A percentile compares a stretch with the other conserved stretches of the same genome.
These are phyloP conservation scores for Oncorhynchus kisutch DNA, from an alignment of 2,113 vertebrate genomes.

Conservation along the genomic window DNA sequence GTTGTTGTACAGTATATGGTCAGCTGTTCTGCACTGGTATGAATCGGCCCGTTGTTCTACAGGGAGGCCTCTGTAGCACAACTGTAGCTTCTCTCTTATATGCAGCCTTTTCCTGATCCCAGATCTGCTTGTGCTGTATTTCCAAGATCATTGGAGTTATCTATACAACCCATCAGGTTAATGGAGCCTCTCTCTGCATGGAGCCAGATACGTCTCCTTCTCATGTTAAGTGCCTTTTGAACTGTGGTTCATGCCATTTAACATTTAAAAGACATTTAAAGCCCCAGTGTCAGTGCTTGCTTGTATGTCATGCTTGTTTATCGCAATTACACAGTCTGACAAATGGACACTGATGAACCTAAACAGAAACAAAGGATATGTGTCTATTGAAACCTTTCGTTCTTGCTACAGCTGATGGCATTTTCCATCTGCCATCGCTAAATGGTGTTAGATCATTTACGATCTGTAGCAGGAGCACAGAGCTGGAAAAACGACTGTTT, in stretches of 20 bases:
- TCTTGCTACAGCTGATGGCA: no score
- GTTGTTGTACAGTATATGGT: background rate
- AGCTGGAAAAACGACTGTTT: background rate
- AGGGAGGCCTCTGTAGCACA: background rate
- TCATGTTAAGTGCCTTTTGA: background rate
- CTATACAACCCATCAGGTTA: no score
- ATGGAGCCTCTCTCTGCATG: background rate
- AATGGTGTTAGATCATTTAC: no score
- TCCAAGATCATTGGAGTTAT: no score
- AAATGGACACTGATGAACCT: background rate
- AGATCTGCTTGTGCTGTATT: background rate
- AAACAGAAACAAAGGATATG: background rate
- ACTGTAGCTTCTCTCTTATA: background rate
- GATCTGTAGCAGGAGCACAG: no score
- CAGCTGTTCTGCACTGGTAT: background rate
- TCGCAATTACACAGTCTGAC: background rate
- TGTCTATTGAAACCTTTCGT: background rate
- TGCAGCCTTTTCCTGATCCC: background rate
- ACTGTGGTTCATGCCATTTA: no score
- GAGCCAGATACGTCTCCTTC: background rate
- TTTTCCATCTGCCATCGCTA: no score
- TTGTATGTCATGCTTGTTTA: background rate
- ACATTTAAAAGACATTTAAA: no score
- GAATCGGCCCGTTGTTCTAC: background rate
- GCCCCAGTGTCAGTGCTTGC: background rate